phyloP scores from a whole-genome alignment of 1,140 invertebrate species.

The Geopemphigus sp. region DNA sequence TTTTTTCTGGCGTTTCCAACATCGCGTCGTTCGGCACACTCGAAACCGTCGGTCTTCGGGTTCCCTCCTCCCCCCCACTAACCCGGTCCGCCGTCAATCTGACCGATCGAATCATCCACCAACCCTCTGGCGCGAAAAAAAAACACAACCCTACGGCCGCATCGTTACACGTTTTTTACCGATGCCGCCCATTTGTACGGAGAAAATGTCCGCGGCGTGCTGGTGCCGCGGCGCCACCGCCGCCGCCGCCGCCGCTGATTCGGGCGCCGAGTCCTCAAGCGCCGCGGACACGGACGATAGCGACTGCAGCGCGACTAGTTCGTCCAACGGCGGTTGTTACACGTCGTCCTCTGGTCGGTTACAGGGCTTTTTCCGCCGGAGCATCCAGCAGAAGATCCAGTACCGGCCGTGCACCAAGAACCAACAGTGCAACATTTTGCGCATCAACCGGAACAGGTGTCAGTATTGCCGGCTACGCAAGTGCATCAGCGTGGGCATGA shows the following conservation, averaged over 20 bases:
- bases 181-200: conserved; percentile 40
- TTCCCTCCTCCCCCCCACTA: not conserved
- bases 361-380: conserved; percentile 79
- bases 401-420: conserved; percentile 97
- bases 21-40: not conserved
- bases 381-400: conserved; percentile 97
- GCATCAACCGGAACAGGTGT: conserved; percentile 95
- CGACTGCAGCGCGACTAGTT: conserved; percentile 58
- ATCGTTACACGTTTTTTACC: too few species aligned
- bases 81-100: too few species aligned
- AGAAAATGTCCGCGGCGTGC: conserved; percentile 23
- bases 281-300: conserved; percentile 54
- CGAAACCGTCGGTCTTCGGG: not conserved
- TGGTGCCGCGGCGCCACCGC: conserved; percentile 53
- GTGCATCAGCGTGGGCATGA: conserved; percentile 98
- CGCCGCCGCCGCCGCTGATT: too few species aligned
- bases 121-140: too few species aligned
- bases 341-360: conserved; percentile 55
- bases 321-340: conserved; percentile 49
- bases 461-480: conserved; percentile 97
- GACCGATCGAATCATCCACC: too few species aligned
- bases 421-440: conserved; percentile 93
- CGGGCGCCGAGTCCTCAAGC: conserved; percentile 51
- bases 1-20: too few species aligned
- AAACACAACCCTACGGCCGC: too few species aligned